These are phyloP conservation scores for Cherax destructor DNA, from an alignment of 1,140 invertebrate genomes.

Conservation along the genomic window DNA sequence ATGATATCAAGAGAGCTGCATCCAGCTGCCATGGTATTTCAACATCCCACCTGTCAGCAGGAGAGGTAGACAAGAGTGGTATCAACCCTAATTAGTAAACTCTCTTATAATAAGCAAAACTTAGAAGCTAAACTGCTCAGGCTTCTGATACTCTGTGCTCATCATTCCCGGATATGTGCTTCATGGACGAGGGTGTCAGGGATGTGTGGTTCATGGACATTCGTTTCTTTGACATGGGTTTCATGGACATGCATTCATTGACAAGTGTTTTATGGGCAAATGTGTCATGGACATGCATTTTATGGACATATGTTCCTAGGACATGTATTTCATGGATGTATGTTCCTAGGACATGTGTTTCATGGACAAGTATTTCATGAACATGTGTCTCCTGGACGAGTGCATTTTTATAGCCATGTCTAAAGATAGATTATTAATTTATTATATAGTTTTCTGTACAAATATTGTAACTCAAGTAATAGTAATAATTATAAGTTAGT, in stretches of 20 bases:
- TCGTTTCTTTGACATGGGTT: no score
- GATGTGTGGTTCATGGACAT: no score
- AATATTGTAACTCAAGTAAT: constrained; percentile 65
- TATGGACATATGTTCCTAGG: no score
- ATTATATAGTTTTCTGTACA: constrained; percentile 66
- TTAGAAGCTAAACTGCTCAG: constrained; percentile 43
- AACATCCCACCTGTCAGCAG: background rate
- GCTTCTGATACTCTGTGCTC: constrained; percentile 46
- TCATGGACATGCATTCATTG: no score
- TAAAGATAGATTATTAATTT: constrained; percentile 61
- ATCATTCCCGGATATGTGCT: constrained; percentile 1
- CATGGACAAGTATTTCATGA: background rate
- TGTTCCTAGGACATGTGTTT: background rate
- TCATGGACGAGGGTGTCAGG: background rate
- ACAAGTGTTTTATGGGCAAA: no score
- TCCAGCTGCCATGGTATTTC: background rate
- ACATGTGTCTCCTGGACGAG: constrained; percentile 8
- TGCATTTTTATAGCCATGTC: constrained; percentile 62
- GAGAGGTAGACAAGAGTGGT: background rate
- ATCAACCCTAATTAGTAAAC: background rate
- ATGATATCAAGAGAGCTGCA: background rate
- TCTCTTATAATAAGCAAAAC: background rate
- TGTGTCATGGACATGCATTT: no score
- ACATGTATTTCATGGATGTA: no score
- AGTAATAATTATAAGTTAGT: constrained; percentile 55